These are phyloP conservation scores for Setophaga kirtlandii DNA, from an alignment of 2,113 vertebrate species.

Conservation along the genomic window DNA sequence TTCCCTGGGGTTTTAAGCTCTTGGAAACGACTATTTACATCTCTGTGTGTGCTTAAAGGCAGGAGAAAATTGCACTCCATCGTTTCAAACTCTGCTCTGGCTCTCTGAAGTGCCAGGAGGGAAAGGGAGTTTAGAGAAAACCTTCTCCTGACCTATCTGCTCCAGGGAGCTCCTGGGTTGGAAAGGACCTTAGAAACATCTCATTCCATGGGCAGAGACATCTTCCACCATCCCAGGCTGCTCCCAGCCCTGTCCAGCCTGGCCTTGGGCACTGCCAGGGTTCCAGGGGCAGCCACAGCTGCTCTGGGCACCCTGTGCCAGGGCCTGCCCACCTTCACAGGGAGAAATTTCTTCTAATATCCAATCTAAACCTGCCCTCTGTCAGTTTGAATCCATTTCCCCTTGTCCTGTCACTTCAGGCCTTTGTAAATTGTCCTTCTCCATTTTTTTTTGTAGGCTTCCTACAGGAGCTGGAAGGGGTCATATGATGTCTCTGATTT, in stretches of 20 bases:
- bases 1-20: slow-evolving; percentile 51
- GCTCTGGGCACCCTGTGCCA: not conserved
- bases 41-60: slow-evolving; percentile 2
- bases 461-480: not conserved
- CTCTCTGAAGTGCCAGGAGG: not conserved
- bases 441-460: not conserved
- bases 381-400: not conserved
- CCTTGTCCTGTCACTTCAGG: not conserved
- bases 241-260: rapidly evolving
- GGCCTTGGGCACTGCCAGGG: not conserved
- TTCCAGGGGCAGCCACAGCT: not conserved
- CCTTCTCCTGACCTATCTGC: not conserved
- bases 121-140: not conserved
- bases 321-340: rapidly evolving
- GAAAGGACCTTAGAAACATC: not conserved
- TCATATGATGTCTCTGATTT: not conserved
- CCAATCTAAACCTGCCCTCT: not conserved
- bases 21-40: slow-evolving; percentile 42
- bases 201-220: not conserved
- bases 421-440: not conserved
- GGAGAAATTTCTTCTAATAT: rapidly evolving
- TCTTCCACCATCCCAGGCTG: rapidly evolving
- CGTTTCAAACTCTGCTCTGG: not conserved
- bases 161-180: not conserved
- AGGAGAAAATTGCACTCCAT: slow-evolving; percentile 7